A percentile compares a stretch with the other conserved stretches of the same genome.
Evolutionary conservation across 2,797 vertebrate species (phyloP).

Genomic region (Lutjanus argentimaculatus): DNA sequence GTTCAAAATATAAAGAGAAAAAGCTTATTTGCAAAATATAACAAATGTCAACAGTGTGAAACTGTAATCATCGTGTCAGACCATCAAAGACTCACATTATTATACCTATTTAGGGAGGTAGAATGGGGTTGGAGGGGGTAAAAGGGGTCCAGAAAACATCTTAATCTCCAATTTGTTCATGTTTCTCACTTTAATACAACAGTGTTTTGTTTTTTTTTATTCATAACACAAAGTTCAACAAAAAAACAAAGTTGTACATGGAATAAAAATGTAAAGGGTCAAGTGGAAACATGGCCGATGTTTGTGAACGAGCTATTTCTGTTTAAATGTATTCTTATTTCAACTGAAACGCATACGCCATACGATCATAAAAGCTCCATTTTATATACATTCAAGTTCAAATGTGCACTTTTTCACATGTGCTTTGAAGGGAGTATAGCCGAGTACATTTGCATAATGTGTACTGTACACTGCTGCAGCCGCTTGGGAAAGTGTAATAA

Average conservation of each 20-base stretch:
- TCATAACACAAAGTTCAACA: background rate
- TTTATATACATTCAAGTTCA: conserved; percentile 33
- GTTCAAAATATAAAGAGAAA: conserved; percentile 25
- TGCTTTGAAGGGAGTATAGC: conserved; percentile 29
- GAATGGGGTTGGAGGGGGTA: no score
- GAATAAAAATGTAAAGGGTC: background rate
- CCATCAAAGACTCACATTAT: conserved; percentile 3
- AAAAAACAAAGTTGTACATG: background rate
- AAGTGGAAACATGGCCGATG: background rate
- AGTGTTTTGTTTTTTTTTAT: background rate
- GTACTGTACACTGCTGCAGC: conserved; percentile 16
- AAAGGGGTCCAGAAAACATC: background rate
- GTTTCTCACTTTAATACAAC: background rate
- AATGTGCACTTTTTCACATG: conserved; percentile 30
- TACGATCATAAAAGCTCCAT: conserved; percentile 20
- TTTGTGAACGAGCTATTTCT: conserved; percentile 9
- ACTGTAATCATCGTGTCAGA: background rate
- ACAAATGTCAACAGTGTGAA: conserved; percentile 26
- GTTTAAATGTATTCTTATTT: conserved; percentile 7
- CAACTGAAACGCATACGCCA: background rate
- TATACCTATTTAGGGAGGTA: background rate
- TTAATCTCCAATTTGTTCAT: background rate
- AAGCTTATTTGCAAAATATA: conserved; percentile 24
- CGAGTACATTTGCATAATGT: conserved; percentile 48
- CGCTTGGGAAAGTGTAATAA: conserved; percentile 29